These are phyloP conservation scores for Suillia variegata DNA, from an alignment of 2,888 invertebrate genomes.

Conservation along the genomic window DNA sequence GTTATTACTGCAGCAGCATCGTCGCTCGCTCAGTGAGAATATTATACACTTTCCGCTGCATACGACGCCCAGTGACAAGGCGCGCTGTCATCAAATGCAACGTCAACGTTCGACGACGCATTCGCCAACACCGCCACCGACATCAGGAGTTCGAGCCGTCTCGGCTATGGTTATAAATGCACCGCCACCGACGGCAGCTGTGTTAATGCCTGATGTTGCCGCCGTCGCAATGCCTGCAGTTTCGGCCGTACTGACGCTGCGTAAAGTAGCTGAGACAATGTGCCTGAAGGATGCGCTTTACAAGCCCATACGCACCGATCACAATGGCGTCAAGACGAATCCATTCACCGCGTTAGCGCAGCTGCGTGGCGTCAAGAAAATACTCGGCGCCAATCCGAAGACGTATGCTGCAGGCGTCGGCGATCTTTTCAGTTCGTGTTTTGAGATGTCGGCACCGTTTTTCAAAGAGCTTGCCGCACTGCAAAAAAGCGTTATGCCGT, in stretches of 20 bases:
- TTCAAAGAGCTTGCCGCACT: constrained; percentile 59
- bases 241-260: constrained; percentile 64
- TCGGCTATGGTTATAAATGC: not conserved
- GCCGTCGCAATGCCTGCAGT: constrained; percentile 43
- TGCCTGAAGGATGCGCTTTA: constrained; percentile 83
- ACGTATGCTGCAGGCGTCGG: constrained; percentile 62
- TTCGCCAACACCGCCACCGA: constrained; percentile 52
- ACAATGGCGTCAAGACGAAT: constrained; percentile 65
- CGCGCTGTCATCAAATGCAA: constrained; percentile 71
- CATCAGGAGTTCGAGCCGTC: constrained; percentile 21
- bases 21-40: constrained; percentile 77
- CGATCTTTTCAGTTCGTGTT: constrained; percentile 76
- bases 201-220: constrained; percentile 64
- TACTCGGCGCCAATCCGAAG: constrained; percentile 70
- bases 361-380: constrained; percentile 81
- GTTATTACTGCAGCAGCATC: constrained; percentile 67
- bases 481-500: constrained; percentile 41
- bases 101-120: constrained; percentile 58
- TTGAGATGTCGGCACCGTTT: constrained; percentile 76
- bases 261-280: constrained; percentile 83
- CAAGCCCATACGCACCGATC: constrained; percentile 65
- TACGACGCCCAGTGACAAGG: constrained; percentile 75
- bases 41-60: constrained; percentile 67
- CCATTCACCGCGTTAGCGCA: constrained; percentile 77
- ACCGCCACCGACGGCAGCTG: constrained; percentile 36